Base-by-base conservation (phyloP, 2,113 vertebrate genomes). In the Centropus bengalensis region DNA sequence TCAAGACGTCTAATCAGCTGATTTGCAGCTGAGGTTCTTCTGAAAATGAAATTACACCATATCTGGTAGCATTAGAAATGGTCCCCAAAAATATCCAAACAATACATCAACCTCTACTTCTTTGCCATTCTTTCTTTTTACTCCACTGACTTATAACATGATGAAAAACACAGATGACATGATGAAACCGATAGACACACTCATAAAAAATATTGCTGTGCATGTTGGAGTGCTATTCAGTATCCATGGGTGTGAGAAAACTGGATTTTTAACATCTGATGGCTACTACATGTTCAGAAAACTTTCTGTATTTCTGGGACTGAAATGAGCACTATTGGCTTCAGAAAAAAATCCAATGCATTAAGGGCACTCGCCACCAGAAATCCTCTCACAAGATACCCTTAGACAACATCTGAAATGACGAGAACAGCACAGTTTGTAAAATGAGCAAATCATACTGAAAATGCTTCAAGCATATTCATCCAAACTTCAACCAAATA, bases 41-140 rank as follows among this genome's bases (percentile, higher is more conserved):
- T 67, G 30, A 96, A 97, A 97, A 96, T 95, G 66, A 89, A 87
- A 93, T 87, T 91, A 84, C 19, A 91, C 73, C n/a, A n/a, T 82
- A 52, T 91, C 94, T 96, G 84, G 44, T 95, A 92, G 93, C 70
- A 89, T 92, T 87, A 96, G 90, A 95, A 96, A 49, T 45, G 82
- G 21, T 64, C 92, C 54, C 1, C 83, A 97, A 89, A 94, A 64
- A 52, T 9, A 44, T 89, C 67, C 23, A 51, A 82, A 77, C 47
- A n/a, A 92, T 95, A 84, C 36, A 96, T 84, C 89, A 96, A 91
- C 88, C 64, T 96, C 28, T 1, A 58, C 54, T 91, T 91, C 89
- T 84, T 77, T 94, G 86, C 73, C 77, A 66, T 56, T 93, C 49
- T 80, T 74, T 24, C 88, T 82, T 73, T 93, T 91, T 59, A 81